Evolutionary conservation across 2,113 vertebrate species (phyloP).

Genomic region (Heliornis fulica): DNA sequence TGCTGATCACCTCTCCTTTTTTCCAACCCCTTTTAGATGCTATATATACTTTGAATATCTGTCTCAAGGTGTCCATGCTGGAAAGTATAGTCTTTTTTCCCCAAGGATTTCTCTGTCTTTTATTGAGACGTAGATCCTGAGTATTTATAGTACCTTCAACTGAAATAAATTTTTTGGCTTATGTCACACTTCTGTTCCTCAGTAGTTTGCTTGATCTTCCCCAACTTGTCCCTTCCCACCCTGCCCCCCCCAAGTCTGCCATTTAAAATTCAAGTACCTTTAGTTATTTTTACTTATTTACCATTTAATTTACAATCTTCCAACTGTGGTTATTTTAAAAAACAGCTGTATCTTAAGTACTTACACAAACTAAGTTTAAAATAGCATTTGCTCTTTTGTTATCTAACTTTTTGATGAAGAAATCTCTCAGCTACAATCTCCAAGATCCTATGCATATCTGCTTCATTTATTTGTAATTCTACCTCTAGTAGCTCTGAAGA

Average conservation of each 20-base stretch:
- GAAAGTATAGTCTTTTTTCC: not conserved
- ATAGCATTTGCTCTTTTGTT: not conserved
- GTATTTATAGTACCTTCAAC: not conserved
- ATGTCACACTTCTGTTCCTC: not conserved
- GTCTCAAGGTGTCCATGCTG: not conserved
- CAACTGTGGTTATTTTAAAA: not conserved
- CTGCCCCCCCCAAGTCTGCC: fast-evolving
- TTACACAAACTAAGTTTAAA: not conserved
- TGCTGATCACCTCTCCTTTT: not conserved
- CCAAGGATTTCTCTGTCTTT: not conserved
- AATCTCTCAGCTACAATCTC: not conserved
- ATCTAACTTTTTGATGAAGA: not conserved
- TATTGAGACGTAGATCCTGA: not conserved
- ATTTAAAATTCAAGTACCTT: not conserved
- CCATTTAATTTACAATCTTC: not conserved
- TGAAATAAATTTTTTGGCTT: not conserved
- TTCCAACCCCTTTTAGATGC: not conserved
- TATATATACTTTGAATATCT: not conserved
- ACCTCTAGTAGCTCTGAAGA: not conserved
- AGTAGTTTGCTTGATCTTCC: not conserved
- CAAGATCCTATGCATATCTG: not conserved
- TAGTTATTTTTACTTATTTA: not conserved
- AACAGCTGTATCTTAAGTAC: not conserved
- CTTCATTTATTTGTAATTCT: not conserved
- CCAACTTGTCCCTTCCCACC: not conserved